Percentiles rank a stretch among this genome's conserved stretches.
phyloP scores from a whole-genome alignment of 2,113 vertebrate species.

The Hepsetus odoe region DNA sequence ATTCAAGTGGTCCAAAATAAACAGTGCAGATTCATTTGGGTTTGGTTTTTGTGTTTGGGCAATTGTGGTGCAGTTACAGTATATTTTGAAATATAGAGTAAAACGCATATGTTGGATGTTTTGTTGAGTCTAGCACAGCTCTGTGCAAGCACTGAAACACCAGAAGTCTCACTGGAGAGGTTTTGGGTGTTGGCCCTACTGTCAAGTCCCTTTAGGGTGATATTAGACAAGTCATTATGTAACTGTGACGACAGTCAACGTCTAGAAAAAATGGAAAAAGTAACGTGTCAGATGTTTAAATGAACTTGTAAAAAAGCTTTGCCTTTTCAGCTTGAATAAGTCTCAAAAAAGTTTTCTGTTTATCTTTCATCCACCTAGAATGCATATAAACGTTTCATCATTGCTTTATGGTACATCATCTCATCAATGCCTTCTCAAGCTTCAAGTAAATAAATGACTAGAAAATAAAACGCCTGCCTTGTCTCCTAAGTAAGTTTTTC shows the following conservation, averaged over 20 bases:
- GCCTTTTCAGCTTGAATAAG: conserved; percentile 5
- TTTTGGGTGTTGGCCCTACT: conserved; percentile 75
- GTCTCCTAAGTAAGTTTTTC: conserved; percentile 47
- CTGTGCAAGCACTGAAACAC: conserved; percentile 63
- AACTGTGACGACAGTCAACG: conserved; percentile 68
- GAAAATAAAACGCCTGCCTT: conserved; percentile 34
- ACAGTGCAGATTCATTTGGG: conserved; percentile 13
- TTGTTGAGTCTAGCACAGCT: neutral
- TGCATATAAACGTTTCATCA: neutral
- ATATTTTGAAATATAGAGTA: conserved; percentile 5
- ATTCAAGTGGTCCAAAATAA: neutral
- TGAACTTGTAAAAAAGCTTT: conserved; percentile 44
- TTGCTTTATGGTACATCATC: conserved; percentile 11
- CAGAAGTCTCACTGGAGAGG: conserved; percentile 69
- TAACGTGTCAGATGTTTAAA: conserved; percentile 63
- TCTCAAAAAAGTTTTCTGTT: conserved; percentile 3
- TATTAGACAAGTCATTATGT: conserved; percentile 70
- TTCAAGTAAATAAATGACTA: conserved; percentile 25
- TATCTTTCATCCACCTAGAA: conserved; percentile 20
- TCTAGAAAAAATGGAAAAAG: conserved; percentile 69
- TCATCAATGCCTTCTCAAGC: neutral
- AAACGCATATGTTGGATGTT: conserved; percentile 3
- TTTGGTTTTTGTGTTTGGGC: neutral
- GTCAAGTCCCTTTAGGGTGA: conserved; percentile 76
- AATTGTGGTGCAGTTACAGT: conserved; percentile 8